Evolutionary conservation across 2,888 invertebrate genomes (phyloP).

Genomic region (Heliconius ethilla): DNA sequence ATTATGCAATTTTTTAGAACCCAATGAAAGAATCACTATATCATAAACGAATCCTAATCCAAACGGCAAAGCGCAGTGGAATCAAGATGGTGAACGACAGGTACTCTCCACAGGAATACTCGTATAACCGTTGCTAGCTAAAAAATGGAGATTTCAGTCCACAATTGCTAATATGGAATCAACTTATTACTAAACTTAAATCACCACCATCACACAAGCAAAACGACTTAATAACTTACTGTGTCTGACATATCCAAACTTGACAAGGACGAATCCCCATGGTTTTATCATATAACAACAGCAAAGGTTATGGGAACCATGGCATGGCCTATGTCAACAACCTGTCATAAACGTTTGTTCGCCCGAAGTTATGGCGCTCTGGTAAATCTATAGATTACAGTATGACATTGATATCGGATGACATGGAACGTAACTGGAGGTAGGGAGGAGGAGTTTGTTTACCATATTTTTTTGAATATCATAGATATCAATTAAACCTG

Average conservation of each 20-base stretch:
- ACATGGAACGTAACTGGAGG: background rate
- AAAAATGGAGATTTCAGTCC: too few species aligned
- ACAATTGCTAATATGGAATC: background rate
- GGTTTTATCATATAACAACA: background rate
- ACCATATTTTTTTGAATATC: background rate
- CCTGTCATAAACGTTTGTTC: conserved; percentile 11
- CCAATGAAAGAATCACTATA: too few species aligned
- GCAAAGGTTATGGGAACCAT: conserved; percentile 5
- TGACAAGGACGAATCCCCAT: background rate
- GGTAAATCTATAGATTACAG: background rate
- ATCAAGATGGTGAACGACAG: too few species aligned
- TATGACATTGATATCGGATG: background rate
- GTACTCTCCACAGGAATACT: too few species aligned
- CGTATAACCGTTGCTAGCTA: too few species aligned
- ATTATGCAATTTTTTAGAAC: too few species aligned
- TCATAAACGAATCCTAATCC: background rate
- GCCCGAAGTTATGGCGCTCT: background rate
- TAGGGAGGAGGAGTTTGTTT: background rate
- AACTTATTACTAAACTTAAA: background rate
- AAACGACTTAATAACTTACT: background rate
- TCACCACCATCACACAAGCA: background rate
- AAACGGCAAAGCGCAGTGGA: background rate
- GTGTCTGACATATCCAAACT: conserved; percentile 1
- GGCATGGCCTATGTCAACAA: conserved; percentile 9
- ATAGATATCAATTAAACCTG: background rate